These are phyloP conservation scores for Drosophila anomelani DNA, from an alignment of 2,888 invertebrate genomes.

Conservation along the genomic window DNA sequence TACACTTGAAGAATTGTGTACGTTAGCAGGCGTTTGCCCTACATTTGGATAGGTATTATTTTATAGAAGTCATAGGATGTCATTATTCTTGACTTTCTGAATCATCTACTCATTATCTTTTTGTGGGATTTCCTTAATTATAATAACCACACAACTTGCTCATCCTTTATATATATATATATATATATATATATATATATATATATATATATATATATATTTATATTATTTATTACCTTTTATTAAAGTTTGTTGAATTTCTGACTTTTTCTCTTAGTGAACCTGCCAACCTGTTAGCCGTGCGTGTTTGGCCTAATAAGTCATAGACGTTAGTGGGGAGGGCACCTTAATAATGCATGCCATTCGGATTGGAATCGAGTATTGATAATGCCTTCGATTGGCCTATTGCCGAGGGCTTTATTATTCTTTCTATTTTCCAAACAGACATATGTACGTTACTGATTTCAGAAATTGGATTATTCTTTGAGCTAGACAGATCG, in stretches of 20 bases:
- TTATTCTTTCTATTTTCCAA: conserved; percentile 22
- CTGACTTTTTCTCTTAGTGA: conserved; percentile 3
- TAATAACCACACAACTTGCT: too few species aligned
- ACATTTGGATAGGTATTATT: background rate
- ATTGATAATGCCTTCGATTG: conserved; percentile 67
- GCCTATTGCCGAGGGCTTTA: conserved; percentile 34
- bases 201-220: too few species aligned
- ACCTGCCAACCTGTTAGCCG: conserved; percentile 69
- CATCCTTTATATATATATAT: background rate
- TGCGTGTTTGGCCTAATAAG: conserved; percentile 64
- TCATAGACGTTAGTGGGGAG: conserved; percentile 33
- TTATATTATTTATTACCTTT: too few species aligned
- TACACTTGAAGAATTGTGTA: conserved; percentile 3
- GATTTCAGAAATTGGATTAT: conserved; percentile 10
- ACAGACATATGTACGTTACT: conserved; percentile 18
- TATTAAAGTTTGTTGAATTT: background rate
- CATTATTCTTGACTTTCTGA: too few species aligned
- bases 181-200: too few species aligned
- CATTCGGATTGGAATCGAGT: conserved; percentile 54
- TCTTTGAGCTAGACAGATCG: background rate
- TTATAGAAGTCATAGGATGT: too few species aligned
- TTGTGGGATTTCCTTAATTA: too few species aligned
- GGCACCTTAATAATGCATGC: conserved; percentile 45
- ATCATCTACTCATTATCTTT: too few species aligned
- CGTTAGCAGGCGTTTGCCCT: background rate